Evolutionary conservation across 2,888 invertebrate species (phyloP), one percentile per base, ranked within the genome.

Genomic region (Acanthopleura granulata): DNA sequence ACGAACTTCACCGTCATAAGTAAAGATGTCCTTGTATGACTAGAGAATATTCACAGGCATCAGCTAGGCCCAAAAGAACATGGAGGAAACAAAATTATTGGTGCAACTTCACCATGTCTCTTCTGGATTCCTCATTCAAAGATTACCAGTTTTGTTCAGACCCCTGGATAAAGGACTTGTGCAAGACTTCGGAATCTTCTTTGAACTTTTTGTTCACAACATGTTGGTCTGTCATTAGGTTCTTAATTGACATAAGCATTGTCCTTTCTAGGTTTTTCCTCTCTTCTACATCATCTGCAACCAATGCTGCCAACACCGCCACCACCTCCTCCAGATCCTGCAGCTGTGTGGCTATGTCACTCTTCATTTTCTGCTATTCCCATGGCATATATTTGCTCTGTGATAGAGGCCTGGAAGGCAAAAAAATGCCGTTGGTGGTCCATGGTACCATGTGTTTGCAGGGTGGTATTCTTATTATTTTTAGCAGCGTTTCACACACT

Each of bases 391-490:
- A 12, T 62, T 15, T 62, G 62, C 11, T 14, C 12, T n/a, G 11
- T 22, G 22, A 22, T 62, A 12, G n/a, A 12, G 12, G 22, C 15
- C 22, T 62, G 62, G 22, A n/a, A 62, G 11, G n/a, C 15, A 22
- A 62, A 62, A 62, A 62, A 62, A n/a, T 62, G 62, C 62, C 62
- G 15, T 22, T 62, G 62, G 62, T 62, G 62, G 22, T 62, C 62
- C 25, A 22, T 62, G 11, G 62, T 62, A 22, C 62, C 62, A 62
- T 62, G 16, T 12, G 62, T 22, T 18, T 62, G 62, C 12, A 62
- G 62, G n/a, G 62, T 62, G 15, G 62, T 62, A 22, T 62, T 62
- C 22, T 62, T 22, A 14, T 62, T 12, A n/a, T n/a, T n/a, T 15
- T 15, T 12, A 62, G 62, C 15, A 62, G 25, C 12, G 62, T 22